A percentile compares a stretch with the other conserved stretches of the same genome.
Conservation (phyloP, 2,888 invertebrate genomes). For the Andrena marginata region DNA sequence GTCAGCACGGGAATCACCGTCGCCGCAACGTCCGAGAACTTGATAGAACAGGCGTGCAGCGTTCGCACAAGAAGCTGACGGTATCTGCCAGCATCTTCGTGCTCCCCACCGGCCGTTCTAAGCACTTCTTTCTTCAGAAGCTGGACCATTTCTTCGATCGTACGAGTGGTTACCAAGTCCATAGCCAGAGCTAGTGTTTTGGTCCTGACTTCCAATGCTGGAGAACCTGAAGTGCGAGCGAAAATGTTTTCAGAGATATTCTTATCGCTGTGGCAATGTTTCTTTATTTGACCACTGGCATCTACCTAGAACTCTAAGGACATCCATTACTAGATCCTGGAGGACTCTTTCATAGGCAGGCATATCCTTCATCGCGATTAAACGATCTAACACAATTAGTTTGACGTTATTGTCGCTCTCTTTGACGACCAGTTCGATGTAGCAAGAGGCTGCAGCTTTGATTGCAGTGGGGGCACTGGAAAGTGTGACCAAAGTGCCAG, state of each 20-base stretch:
- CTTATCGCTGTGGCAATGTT: background rate
- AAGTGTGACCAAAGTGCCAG: conserved; percentile 98
- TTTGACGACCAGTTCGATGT: conserved; percentile 99
- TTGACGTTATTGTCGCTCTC: conserved; percentile 99
- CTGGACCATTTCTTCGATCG: conserved; percentile 97
- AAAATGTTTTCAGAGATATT: background rate
- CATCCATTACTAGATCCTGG: conserved; percentile 98
- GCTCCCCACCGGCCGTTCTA: conserved; percentile 95
- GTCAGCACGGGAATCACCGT: conserved; percentile 97
- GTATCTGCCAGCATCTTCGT: conserved; percentile 98
- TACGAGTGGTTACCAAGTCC: conserved; percentile 95
- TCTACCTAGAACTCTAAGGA: conserved; percentile 94
- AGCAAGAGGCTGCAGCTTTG: conserved; percentile 98
- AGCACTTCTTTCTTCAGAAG: conserved; percentile 97
- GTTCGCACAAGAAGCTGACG: conserved; percentile 97
- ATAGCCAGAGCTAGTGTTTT: conserved; percentile 94
- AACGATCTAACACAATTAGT: conserved; percentile 97
- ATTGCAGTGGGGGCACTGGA: conserved; percentile 99
- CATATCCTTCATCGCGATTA: conserved; percentile 94
- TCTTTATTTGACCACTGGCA: background rate
- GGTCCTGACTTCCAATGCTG: conserved; percentile 97
- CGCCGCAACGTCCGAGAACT: conserved; percentile 97
- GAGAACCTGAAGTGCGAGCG: conserved; percentile 83
- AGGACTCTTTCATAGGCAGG: conserved; percentile 94
- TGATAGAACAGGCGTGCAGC: conserved; percentile 96